Percentiles rank a stretch among this genome's conserved stretches.
phyloP scores from a whole-genome alignment of 2,113 vertebrate genomes.

The Calypte anna region DNA sequence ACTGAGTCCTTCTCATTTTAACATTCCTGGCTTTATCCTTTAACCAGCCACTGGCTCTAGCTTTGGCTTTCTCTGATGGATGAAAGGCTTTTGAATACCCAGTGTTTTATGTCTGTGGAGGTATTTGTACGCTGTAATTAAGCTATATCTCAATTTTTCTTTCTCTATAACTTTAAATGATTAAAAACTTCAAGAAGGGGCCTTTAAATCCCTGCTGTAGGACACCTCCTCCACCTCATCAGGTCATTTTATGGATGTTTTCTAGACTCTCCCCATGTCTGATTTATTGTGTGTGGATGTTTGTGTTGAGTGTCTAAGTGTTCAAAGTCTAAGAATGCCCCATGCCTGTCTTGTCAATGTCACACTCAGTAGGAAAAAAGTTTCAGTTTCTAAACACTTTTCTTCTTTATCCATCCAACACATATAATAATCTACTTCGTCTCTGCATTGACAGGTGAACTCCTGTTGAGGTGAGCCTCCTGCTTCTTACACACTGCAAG shows the following conservation, averaged over 20 bases:
- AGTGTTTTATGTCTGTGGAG: neutral
- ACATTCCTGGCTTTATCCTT: neutral
- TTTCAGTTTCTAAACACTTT: neutral
- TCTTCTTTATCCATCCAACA: neutral
- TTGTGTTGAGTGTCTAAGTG: neutral
- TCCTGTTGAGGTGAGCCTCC: neutral
- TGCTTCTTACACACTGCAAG: neutral
- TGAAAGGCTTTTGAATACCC: neutral
- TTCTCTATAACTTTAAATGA: neutral
- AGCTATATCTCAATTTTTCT: neutral
- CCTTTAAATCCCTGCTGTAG: neutral
- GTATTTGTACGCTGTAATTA: neutral
- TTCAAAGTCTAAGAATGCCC: neutral
- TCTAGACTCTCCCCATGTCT: neutral
- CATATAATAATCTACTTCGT: neutral
- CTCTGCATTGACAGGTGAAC: neutral
- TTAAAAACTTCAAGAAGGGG: neutral
- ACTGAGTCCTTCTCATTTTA: neutral
- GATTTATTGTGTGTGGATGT: neutral
- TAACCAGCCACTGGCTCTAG: neutral
- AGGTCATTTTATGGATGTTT: neutral
- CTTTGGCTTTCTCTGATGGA: neutral
- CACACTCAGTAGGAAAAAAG: neutral
- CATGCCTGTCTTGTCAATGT: too few relatives aligned
- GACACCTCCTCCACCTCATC: neutral